Percentiles rank a stretch among this genome's conserved stretches.
Evolutionary conservation across 2,113 vertebrate genomes (phyloP).

Genomic region (Laticauda laticaudata): DNA sequence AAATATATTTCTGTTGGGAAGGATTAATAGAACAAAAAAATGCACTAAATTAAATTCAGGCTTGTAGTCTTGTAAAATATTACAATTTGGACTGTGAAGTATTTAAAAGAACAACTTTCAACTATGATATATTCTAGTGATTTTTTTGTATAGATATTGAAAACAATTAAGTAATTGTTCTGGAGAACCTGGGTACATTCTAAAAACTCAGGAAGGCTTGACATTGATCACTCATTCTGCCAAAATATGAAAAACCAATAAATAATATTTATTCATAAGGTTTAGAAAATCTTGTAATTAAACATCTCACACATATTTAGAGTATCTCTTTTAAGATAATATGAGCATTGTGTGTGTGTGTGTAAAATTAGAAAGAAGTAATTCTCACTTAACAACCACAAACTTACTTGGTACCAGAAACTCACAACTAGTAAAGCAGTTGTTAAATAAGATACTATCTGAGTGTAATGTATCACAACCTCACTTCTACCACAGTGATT

Average conservation of each 20-base stretch:
- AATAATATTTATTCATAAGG: not conserved
- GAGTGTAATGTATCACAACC: not conserved
- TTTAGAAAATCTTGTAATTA: not conserved
- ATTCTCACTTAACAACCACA: not conserved
- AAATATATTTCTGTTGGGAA: not conserved
- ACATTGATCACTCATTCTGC: not conserved
- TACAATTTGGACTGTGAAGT: not conserved
- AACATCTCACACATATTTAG: not conserved
- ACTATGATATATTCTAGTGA: not conserved
- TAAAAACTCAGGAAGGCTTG: not conserved
- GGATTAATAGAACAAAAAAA: not conserved
- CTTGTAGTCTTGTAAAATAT: not conserved
- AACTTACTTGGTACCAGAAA: not conserved
- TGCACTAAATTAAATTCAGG: not conserved
- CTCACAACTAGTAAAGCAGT: not conserved
- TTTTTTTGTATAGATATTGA: not conserved
- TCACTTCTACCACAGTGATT: not conserved
- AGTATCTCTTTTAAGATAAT: not conserved
- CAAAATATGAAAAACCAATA: not conserved
- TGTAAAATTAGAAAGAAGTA: not conserved
- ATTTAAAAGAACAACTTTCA: not conserved
- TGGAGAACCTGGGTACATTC: not conserved
- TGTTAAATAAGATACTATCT: not conserved
- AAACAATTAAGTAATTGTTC: not conserved
- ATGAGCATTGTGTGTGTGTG: not conserved